phyloP scores from a whole-genome alignment of 2,797 vertebrate species.

The Holocentrus rufus region DNA sequence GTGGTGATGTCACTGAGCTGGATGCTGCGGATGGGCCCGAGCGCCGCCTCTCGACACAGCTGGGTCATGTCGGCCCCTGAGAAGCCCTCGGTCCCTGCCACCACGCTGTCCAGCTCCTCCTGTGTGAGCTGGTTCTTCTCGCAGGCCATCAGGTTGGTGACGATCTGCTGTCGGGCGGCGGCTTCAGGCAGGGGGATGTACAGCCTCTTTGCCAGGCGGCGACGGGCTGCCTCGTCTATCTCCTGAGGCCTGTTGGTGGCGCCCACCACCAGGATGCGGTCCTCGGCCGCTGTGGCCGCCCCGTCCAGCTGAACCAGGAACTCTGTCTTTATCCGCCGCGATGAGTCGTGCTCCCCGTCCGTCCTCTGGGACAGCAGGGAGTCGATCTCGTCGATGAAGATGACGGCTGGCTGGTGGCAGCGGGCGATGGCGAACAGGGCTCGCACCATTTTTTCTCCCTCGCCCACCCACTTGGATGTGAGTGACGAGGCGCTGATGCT shows the following conservation, averaged over 20 bases:
- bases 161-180: conserved; percentile 88
- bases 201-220: conserved; percentile 91
- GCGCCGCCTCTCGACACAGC: conserved; percentile 93
- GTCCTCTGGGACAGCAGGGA: conserved; percentile 94
- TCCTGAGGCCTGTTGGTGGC: conserved; percentile 97
- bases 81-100: conserved; percentile 86
- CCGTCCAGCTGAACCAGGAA: conserved; percentile 97
- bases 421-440: conserved; percentile 92
- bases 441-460: conserved; percentile 98
- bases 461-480: conserved; percentile 98
- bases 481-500: conserved; percentile 98
- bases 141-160: conserved; percentile 86
- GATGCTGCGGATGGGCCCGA: conserved; percentile 96
- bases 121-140: conserved; percentile 86
- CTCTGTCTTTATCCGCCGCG: conserved; percentile 96
- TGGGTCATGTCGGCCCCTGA: conserved; percentile 98
- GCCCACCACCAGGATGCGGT: conserved; percentile 95
- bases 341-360: conserved; percentile 96
- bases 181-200: conserved; percentile 94
- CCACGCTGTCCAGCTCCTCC: conserved; percentile 84
- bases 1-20: conserved; percentile 89
- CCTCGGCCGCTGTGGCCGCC: conserved; percentile 91
- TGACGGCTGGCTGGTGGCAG: conserved; percentile 95
- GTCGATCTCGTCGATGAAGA: conserved; percentile 98
- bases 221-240: conserved; percentile 95